These are phyloP conservation scores for Orthosia incerta DNA, from an alignment of 2,888 invertebrate genomes.

Conservation along the genomic window DNA sequence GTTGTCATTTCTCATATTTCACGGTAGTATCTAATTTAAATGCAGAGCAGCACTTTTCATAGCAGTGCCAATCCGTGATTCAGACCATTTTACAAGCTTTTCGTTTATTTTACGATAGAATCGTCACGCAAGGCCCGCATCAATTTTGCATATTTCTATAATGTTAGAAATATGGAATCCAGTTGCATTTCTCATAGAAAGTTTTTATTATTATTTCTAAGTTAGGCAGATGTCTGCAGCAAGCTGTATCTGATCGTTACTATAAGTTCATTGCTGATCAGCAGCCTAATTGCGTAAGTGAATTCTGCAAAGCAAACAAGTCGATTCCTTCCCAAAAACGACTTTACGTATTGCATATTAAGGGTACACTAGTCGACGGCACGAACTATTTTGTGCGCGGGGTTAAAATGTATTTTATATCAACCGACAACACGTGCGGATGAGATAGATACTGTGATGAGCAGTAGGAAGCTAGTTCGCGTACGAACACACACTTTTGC, in stretches of 20 bases:
- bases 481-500: no score
- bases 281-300: no score
- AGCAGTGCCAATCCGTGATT: constrained; percentile 47
- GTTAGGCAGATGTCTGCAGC: neutral
- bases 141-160: constrained; percentile 42
- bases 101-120: constrained; percentile 40
- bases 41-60: constrained; percentile 20
- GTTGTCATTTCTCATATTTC: constrained; percentile 11
- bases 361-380: no score
- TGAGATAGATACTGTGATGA: no score
- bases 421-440: no score
- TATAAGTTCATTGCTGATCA: neutral
- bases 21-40: constrained; percentile 32
- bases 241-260: neutral
- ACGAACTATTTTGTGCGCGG: no score
- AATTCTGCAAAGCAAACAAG: no score
- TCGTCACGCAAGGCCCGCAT: constrained; percentile 57
- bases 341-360: no score
- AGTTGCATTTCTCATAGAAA: constrained; percentile 7
- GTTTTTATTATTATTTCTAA: no score
- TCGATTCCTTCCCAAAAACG: no score
- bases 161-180: constrained; percentile 16
- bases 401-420: no score
- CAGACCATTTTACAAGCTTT: constrained; percentile 38
- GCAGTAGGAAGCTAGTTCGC: no score